phyloP scores from a whole-genome alignment of 2,797 vertebrate species.

The Rhodeus uyekii region DNA sequence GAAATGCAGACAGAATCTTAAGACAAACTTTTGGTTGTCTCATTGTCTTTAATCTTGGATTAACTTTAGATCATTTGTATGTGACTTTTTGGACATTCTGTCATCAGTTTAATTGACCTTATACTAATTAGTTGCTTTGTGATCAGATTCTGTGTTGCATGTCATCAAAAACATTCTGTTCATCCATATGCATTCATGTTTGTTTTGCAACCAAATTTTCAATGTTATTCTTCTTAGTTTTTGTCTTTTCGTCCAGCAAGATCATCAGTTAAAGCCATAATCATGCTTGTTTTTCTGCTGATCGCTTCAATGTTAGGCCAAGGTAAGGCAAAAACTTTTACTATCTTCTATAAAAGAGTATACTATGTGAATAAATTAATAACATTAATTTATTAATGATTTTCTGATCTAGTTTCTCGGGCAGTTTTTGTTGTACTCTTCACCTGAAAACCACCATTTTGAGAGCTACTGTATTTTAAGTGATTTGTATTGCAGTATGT shows the following conservation, averaged over 20 bases:
- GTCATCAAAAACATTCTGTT: background rate
- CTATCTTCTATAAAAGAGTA: background rate
- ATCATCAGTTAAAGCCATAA: conserved; percentile 1
- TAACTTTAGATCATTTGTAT: background rate
- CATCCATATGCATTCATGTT: background rate
- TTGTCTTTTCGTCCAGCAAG: background rate
- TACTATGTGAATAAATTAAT: too few species aligned
- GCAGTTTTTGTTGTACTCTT: conserved; percentile 8
- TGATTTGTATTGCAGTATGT: background rate
- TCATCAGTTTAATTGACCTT: background rate
- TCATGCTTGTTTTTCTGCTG: conserved; percentile 48
- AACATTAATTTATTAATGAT: background rate
- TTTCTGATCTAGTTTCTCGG: background rate
- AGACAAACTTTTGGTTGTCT: background rate
- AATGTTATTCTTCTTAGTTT: background rate
- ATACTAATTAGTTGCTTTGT: background rate
- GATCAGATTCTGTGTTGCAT: background rate
- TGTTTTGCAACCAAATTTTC: background rate
- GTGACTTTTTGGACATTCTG: background rate
- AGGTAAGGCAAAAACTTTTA: conserved; percentile 44
- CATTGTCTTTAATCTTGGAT: background rate
- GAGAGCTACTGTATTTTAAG: background rate
- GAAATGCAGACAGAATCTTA: background rate
- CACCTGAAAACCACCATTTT: background rate
- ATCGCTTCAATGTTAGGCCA: conserved; percentile 27